Evolutionary conservation across 2,113 vertebrate genomes (phyloP).

Genomic region (Vulpes vulpes): DNA sequence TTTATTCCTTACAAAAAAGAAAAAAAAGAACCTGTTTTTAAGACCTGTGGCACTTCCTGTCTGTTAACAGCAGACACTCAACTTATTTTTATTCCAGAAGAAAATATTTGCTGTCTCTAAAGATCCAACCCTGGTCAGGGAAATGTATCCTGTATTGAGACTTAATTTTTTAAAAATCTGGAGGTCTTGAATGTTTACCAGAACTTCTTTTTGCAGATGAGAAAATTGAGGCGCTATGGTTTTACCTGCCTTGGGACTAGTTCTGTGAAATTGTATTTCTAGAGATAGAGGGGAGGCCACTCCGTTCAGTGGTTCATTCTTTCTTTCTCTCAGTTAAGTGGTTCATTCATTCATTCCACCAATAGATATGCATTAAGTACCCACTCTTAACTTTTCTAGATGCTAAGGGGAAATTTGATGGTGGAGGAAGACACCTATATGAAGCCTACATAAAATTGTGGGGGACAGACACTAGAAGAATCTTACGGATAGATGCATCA

Average conservation of each 20-base stretch:
- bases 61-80: constrained; percentile 58
- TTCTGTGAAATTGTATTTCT: not conserved
- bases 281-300: not conserved
- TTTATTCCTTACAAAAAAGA: constrained; percentile 70
- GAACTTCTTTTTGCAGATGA: constrained; percentile 36
- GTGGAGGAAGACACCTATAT: not conserved
- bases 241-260: not conserved
- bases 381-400: not conserved
- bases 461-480: not conserved
- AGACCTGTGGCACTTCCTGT: constrained; percentile 68
- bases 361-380: not conserved
- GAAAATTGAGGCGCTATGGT: not conserved
- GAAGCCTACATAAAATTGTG: not conserved
- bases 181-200: not conserved
- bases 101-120: constrained; percentile 64
- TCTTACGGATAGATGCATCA: not conserved
- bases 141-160: constrained; percentile 15
- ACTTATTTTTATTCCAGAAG: constrained; percentile 75
- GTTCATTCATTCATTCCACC: not conserved
- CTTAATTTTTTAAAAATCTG: not conserved
- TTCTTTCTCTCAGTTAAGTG: not conserved
- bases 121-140: constrained; percentile 35
- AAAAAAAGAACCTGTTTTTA: constrained; percentile 55
- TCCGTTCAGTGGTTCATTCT: not conserved
- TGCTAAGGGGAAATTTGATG: not conserved